A percentile compares a stretch with the other conserved stretches of the same genome.
Evolutionary conservation across 2,797 vertebrate genomes (phyloP).

Genomic region (Gambusia yucatana): DNA sequence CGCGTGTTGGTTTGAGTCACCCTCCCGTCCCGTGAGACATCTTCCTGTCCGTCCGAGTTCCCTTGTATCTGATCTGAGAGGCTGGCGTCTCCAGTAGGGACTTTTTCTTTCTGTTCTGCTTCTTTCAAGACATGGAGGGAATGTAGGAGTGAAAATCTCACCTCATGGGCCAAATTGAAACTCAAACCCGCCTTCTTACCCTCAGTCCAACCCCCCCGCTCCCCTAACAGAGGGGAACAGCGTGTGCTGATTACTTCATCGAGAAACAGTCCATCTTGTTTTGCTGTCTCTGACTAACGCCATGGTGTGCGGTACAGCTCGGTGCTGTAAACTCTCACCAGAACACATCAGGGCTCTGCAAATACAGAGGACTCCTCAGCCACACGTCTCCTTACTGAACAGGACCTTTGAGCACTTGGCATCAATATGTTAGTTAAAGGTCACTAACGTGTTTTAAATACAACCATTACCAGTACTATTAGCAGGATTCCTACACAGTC

Average conservation of each 20-base stretch:
- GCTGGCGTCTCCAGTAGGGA: slow-evolving; percentile 47
- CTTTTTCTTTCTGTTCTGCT: slow-evolving; percentile 32
- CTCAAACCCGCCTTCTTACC: slow-evolving; percentile 46
- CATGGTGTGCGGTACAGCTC: slow-evolving; percentile 39
- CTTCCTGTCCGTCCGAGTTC: slow-evolving; percentile 50
- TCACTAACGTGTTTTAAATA: background rate
- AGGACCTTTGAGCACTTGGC: background rate
- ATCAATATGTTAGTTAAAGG: background rate
- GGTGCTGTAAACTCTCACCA: slow-evolving; percentile 30
- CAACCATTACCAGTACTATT: background rate
- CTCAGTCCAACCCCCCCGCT: slow-evolving; percentile 60
- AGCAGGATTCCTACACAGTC: background rate
- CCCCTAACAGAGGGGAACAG: slow-evolving; percentile 72
- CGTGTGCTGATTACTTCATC: slow-evolving; percentile 73
- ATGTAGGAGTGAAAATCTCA: slow-evolving; percentile 65
- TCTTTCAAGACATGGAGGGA: slow-evolving; percentile 69
- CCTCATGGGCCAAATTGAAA: slow-evolving; percentile 55
- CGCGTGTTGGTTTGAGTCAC: slow-evolving; percentile 48
- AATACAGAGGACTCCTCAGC: slow-evolving; percentile 20
- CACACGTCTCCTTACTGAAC: slow-evolving; percentile 13
- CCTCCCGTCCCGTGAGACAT: slow-evolving; percentile 33
- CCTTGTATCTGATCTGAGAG: slow-evolving; percentile 40
- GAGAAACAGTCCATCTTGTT: slow-evolving; percentile 66
- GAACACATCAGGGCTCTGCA: slow-evolving; percentile 30
- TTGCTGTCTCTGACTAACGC: slow-evolving; percentile 36